These are phyloP conservation scores for Decapterus maruadsi DNA, from an alignment of 2,797 vertebrate genomes.

Conservation along the genomic window DNA sequence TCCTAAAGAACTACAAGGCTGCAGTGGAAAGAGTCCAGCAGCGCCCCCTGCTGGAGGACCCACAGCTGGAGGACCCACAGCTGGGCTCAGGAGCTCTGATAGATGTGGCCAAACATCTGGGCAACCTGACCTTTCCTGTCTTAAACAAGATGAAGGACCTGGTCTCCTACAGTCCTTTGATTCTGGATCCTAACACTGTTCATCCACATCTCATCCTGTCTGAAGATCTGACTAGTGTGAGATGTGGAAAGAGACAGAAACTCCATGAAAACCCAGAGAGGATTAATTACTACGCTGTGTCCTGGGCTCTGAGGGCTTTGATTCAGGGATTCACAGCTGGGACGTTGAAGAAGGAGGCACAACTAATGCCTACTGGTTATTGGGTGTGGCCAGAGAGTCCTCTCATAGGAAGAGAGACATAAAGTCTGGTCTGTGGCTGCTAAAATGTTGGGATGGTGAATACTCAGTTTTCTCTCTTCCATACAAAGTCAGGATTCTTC, in stretches of 20 bases:
- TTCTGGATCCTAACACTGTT: not conserved
- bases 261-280: not conserved
- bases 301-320: not conserved
- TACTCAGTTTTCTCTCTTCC: not conserved
- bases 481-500: not conserved
- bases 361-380: not conserved
- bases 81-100: no score
- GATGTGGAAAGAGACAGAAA: not conserved
- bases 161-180: not conserved
- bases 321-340: not conserved
- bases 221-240: not conserved
- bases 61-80: no score
- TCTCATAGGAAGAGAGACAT: not conserved
- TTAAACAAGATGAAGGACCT: not conserved
- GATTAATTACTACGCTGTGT: not conserved
- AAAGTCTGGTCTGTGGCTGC: not conserved
- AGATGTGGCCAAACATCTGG: no score
- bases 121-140: no score
- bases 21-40: no score
- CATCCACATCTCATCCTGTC: not conserved
- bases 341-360: not conserved
- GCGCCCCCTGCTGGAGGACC: no score
- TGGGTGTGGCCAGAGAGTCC: not conserved
- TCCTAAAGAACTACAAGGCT: no score
- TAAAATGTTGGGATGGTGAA: no score